A percentile compares a stretch with the other conserved stretches of the same genome.
Conservation (phyloP, 2,113 vertebrate genomes). For the Platysternon megacephalum region DNA sequence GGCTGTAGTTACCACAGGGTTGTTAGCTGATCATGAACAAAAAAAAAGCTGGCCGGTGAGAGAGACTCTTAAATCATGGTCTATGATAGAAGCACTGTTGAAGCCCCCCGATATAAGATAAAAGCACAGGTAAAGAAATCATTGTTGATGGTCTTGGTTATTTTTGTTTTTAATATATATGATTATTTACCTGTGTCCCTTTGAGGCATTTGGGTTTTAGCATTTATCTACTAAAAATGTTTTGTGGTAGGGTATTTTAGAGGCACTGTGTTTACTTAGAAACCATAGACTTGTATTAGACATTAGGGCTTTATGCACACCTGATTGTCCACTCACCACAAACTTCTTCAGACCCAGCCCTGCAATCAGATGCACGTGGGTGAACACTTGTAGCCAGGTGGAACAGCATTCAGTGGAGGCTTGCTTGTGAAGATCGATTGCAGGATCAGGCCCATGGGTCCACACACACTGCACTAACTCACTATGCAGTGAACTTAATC, state of each 20-base stretch:
- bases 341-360: not conserved
- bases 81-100: not conserved
- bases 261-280: not conserved
- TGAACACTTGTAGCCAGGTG: not conserved
- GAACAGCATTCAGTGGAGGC: not conserved
- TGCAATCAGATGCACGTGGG: not conserved
- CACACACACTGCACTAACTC: not conserved
- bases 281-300: not conserved
- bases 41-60: not conserved
- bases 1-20: not conserved
- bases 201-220: not conserved
- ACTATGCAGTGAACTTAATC: not conserved
- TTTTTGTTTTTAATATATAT: not conserved
- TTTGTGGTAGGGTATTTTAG: not conserved
- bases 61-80: not conserved
- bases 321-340: not conserved
- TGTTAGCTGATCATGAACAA: not conserved
- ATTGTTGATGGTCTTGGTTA: not conserved
- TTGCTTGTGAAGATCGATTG: not conserved
- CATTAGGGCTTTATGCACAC: not conserved
- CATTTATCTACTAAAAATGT: not conserved
- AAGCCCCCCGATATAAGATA: not conserved
- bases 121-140: not conserved
- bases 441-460: not conserved
- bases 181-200: not conserved